Conservation (phyloP, 2,113 vertebrate species). For the Bolborhynchus lineola region DNA sequence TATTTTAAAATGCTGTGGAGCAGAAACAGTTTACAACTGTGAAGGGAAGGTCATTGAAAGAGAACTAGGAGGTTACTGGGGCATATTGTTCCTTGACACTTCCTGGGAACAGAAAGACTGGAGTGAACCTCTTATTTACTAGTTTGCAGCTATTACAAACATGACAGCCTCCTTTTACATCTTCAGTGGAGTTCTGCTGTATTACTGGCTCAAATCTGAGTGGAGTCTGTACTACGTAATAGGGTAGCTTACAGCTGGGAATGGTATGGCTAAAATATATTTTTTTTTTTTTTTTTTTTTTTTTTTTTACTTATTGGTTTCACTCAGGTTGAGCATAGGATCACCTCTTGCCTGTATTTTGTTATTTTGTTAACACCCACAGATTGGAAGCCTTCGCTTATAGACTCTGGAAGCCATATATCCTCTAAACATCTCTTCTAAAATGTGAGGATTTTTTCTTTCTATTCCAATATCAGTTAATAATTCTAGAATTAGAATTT, state of each 20-base stretch:
- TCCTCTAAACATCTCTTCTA: background rate
- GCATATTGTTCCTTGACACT: constrained; percentile 51
- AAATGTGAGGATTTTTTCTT: background rate
- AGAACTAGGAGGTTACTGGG: constrained; percentile 34
- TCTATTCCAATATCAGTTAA: background rate
- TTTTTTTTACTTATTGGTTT: background rate
- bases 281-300: background rate
- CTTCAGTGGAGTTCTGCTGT: background rate
- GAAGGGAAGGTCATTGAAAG: constrained; percentile 43
- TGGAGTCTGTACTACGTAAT: background rate
- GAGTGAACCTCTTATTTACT: background rate
- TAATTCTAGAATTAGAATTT: background rate
- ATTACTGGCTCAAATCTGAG: background rate
- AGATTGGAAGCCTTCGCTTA: background rate
- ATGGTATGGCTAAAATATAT: background rate
- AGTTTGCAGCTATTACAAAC: background rate
- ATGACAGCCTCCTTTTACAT: background rate
- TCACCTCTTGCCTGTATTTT: background rate
- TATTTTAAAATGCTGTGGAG: constrained; percentile 36
- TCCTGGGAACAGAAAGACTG: constrained; percentile 18
- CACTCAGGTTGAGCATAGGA: background rate
- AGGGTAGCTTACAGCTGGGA: background rate
- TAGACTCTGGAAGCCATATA: background rate
- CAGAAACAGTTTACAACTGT: constrained; percentile 6
- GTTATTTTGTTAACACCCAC: background rate